Percentiles rank a stretch among this genome's conserved stretches.
phyloP scores from a whole-genome alignment of 2,888 invertebrate genomes.

The Erannis defoliaria region DNA sequence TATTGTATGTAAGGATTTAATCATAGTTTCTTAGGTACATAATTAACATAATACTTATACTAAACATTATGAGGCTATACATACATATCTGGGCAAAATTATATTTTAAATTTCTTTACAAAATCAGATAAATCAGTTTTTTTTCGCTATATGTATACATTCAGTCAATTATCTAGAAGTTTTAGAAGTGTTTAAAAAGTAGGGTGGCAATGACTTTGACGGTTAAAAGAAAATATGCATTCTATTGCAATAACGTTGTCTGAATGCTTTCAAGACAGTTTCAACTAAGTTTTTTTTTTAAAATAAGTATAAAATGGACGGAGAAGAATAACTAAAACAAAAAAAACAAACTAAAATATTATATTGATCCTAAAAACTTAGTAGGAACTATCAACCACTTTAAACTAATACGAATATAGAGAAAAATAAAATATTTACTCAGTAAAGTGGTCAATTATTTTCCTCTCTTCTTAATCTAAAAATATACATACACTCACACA shows the following conservation, averaged over 20 bases:
- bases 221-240: background rate
- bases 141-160: background rate
- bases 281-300: background rate
- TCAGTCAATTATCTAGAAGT: slow-evolving; percentile 16
- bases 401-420: slow-evolving; percentile 51
- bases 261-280: background rate
- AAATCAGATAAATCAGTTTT: background rate
- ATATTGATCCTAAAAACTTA: slow-evolving; percentile 53
- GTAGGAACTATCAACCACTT: slow-evolving; percentile 83
- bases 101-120: slow-evolving; percentile 23
- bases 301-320: slow-evolving; percentile 27
- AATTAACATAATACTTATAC: slow-evolving; percentile 64
- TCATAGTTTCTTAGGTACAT: slow-evolving; percentile 61
- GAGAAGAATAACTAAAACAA: slow-evolving; percentile 30
- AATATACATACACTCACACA: slow-evolving; percentile 42
- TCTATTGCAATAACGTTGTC: background rate
- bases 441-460: slow-evolving; percentile 66
- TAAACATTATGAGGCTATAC: slow-evolving; percentile 65
- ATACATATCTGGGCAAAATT: slow-evolving; percentile 58
- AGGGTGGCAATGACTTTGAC: slow-evolving; percentile 29
- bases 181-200: background rate
- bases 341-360: slow-evolving; percentile 30
- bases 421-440: slow-evolving; percentile 51
- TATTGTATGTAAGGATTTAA: slow-evolving; percentile 81
- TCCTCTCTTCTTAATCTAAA: slow-evolving; percentile 53